Evolutionary conservation across 2,888 invertebrate species (phyloP), one percentile per base, ranked within the genome.

Genomic region (Boloria selene): DNA sequence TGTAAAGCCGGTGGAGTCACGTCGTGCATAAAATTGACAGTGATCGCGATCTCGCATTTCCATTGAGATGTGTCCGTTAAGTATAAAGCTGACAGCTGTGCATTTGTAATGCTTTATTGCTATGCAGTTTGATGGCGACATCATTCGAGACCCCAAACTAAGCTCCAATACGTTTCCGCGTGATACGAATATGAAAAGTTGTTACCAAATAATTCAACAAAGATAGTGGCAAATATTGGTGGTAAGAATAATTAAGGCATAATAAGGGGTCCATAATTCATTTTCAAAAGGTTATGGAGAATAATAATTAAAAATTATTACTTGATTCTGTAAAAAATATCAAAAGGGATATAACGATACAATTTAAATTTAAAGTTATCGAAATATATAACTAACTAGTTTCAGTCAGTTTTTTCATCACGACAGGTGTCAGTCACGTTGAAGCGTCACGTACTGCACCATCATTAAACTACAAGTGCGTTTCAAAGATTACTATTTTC

Each of bases 391-490:
- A 38, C 31, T 31, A 67, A 65, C 64, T 68, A 70, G 65, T 72
- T 56, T 71, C 68, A 67, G 51, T 52, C 68, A 70, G 71, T 71
- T 74, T 74, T 73, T 72, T 68, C 65, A 67, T 64, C 62, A 60
- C 61, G 70, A 70, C 74, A 78, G 85, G 84, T 83, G 82, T 76
- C 73, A 81, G 84, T 83, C 85, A 85, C 83, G 84, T 81, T 74
- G 59, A 49, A 42, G 42, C 54, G 63, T 64, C 69, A 72, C 65
- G 70, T 64, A 65, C 44, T 50, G 44, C 14, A 31, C 44, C 61
- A 58, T 64, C 54, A 67, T 59, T 61, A 60, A 44, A 58, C 17
- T 47, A 52, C 58, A 62, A 61, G 56, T 52, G 62, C 38, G 44
- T 52, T 22, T 49, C 42, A 53, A 58, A 17, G 22, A 38, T 7